Evolutionary conservation across 2,113 vertebrate genomes (phyloP).

Genomic region (Sitta europaea): DNA sequence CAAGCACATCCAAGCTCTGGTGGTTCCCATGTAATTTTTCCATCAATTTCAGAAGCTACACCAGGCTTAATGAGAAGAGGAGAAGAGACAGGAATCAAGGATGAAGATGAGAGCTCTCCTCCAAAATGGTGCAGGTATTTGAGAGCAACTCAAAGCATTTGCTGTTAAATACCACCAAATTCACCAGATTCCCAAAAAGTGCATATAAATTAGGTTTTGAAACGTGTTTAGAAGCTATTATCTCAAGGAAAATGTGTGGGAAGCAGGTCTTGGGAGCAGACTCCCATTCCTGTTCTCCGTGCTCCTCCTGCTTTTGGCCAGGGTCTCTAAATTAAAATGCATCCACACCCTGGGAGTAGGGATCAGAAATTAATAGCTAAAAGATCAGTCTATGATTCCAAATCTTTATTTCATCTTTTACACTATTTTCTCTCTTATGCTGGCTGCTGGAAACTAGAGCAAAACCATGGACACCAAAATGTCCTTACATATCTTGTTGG

Average conservation of each 20-base stretch:
- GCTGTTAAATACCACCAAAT: not conserved
- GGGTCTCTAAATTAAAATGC: not conserved
- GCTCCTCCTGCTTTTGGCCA: not conserved
- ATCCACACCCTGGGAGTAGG: not conserved
- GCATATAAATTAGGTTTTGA: not conserved
- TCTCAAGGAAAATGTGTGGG: not conserved
- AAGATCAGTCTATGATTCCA: not conserved
- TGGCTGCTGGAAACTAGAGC: not conserved
- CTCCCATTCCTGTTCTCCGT: not conserved
- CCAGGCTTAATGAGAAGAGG: not conserved
- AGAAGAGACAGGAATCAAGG: not conserved
- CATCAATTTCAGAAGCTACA: not conserved
- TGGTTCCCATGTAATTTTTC: not conserved
- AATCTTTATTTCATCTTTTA: not conserved
- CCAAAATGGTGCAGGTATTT: not conserved
- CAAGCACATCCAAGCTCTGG: not conserved
- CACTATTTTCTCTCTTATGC: not conserved
- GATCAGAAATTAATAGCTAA: not conserved
- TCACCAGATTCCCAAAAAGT: not conserved
- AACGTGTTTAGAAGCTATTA: not conserved
- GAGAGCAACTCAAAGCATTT: not conserved
- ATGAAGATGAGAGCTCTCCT: not conserved
- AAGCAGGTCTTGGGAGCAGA: not conserved
- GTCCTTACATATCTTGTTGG: rapidly evolving
- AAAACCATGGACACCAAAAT: not conserved